Evolutionary conservation across 2,888 invertebrate species (phyloP).

Genomic region (Tenthredo livida): DNA sequence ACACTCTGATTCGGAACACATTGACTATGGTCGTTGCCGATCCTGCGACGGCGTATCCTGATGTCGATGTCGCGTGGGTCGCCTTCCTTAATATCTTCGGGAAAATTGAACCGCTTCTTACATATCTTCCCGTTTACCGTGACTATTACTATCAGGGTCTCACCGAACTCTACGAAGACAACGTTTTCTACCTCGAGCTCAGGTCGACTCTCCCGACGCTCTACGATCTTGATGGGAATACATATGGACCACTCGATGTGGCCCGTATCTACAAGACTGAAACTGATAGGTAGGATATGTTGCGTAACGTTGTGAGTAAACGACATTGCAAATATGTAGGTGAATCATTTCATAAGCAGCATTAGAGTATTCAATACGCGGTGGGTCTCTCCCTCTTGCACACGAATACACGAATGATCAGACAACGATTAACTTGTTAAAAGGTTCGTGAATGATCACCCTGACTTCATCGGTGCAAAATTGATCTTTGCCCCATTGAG

Average conservation of each 20-base stretch:
- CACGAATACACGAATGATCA: no score
- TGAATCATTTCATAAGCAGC: no score
- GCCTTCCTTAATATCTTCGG: constrained; percentile 81
- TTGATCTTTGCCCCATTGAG: constrained; percentile 85
- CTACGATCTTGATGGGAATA: constrained; percentile 84
- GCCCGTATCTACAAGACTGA: constrained; percentile 82
- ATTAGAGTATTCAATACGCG: no score
- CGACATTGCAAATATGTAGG: neutral
- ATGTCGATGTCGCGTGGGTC: constrained; percentile 82
- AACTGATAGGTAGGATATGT: constrained; percentile 73
- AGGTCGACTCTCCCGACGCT: constrained; percentile 83
- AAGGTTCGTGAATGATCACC: constrained; percentile 81
- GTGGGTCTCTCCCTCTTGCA: no score
- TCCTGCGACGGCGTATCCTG: constrained; percentile 79
- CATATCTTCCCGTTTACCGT: constrained; percentile 84
- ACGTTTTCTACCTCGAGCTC: constrained; percentile 86
- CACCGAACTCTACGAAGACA: constrained; percentile 83
- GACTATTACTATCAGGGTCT: constrained; percentile 85
- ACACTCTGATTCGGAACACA: constrained; percentile 79
- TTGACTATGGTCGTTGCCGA: constrained; percentile 81
- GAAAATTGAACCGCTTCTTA: constrained; percentile 80
- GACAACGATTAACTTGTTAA: neutral
- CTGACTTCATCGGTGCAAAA: constrained; percentile 85
- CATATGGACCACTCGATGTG: constrained; percentile 80
- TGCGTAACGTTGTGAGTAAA: neutral